phyloP scores from a whole-genome alignment of 2,113 vertebrate species.

The Arothron firmamentum region DNA sequence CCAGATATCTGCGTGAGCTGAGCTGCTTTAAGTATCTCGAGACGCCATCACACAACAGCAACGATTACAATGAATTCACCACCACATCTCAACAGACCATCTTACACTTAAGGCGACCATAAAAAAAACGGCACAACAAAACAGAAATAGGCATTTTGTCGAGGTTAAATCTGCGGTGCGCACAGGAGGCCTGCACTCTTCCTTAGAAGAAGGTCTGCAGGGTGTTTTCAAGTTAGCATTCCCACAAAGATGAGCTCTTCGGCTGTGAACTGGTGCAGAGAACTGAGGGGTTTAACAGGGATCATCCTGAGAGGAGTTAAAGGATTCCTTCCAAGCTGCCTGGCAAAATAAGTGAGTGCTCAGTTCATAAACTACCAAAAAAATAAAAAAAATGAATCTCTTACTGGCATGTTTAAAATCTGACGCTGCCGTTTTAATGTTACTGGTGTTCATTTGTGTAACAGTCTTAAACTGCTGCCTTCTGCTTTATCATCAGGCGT shows the following conservation, averaged over 20 bases:
- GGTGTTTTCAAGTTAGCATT: constrained; percentile 8
- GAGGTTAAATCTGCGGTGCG: constrained; percentile 12
- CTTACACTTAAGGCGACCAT: constrained; percentile 52
- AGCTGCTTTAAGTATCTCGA: constrained; percentile 7
- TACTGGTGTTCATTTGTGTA: too few relatives aligned
- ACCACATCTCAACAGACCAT: constrained; percentile 15
- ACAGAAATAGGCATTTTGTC: constrained; percentile 10
- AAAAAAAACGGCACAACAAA: background rate
- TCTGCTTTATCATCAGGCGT: too few relatives aligned
- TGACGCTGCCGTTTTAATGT: too few relatives aligned
- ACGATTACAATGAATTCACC: constrained; percentile 4
- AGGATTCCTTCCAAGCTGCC: background rate
- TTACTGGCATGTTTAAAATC: constrained; percentile 26
- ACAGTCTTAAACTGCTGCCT: too few relatives aligned
- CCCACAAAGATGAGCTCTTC: constrained; percentile 13
- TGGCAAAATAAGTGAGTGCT: background rate
- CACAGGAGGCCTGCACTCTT: constrained; percentile 4
- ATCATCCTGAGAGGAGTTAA: constrained; percentile 17
- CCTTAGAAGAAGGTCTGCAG: background rate
- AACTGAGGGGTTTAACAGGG: background rate
- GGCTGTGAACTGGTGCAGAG: background rate
- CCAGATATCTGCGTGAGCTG: constrained; percentile 35
- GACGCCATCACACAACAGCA: background rate
- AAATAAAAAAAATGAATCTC: constrained; percentile 32
- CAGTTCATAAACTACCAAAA: background rate